Percentiles rank a stretch among this genome's conserved stretches.
These are phyloP conservation scores for Aleiodes sp. DNA, from an alignment of 1,140 invertebrate genomes.

Conservation along the genomic window DNA sequence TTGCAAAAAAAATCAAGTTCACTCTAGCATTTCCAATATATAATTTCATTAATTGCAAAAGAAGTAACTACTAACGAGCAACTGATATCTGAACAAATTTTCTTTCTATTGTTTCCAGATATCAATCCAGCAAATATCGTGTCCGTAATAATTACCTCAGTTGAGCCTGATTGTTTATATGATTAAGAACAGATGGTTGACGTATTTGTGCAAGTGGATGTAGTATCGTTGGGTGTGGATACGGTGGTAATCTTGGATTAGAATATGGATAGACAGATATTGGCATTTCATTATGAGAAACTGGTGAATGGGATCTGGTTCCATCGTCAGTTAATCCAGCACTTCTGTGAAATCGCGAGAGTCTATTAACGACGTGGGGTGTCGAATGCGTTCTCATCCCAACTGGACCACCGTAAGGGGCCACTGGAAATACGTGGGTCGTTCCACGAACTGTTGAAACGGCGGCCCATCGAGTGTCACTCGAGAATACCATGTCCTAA, in stretches of 20 bases:
- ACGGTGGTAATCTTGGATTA: constrained; percentile 89
- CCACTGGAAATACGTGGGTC: constrained; percentile 96
- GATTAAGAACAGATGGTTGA: constrained; percentile 73
- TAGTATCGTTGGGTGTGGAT: constrained; percentile 82
- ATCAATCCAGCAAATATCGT: constrained; percentile 16
- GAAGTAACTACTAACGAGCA: too few species aligned
- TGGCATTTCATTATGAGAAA: constrained; percentile 67
- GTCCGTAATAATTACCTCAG: constrained; percentile 56
- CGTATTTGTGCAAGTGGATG: constrained; percentile 87
- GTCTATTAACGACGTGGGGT: constrained; percentile 91
- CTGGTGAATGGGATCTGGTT: constrained; percentile 78
- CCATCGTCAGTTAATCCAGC: constrained; percentile 86
- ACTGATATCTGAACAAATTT: too few species aligned
- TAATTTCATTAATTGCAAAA: too few species aligned
- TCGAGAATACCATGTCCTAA: constrained; percentile 88
- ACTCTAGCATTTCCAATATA: too few species aligned
- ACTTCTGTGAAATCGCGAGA: constrained; percentile 94
- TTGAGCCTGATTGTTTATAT: constrained; percentile 65
- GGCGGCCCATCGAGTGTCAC: constrained; percentile 95
- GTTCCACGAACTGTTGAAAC: constrained; percentile 95
- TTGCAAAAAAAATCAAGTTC: too few species aligned
- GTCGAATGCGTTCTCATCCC: constrained; percentile 93
- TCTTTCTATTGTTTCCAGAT: too few species aligned
- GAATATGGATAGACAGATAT: constrained; percentile 79
- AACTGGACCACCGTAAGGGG: constrained; percentile 93